phyloP scores from a whole-genome alignment of 2,113 vertebrate species.

The Zosterops japonicus region DNA sequence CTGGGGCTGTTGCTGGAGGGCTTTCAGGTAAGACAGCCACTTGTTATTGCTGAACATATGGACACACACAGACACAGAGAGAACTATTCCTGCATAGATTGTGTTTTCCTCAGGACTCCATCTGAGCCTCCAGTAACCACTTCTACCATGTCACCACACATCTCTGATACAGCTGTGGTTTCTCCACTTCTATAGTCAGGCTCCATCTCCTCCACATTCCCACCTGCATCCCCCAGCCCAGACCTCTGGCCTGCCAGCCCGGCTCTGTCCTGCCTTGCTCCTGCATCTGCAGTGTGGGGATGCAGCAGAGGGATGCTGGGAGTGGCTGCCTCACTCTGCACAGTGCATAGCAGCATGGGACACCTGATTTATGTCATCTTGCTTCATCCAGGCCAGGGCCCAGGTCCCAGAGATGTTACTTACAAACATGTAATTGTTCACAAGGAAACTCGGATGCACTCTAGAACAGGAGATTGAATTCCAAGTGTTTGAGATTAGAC shows the following conservation, averaged over 20 bases:
- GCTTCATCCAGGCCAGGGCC: background rate
- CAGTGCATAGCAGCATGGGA: fast-evolving
- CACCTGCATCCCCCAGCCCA: background rate
- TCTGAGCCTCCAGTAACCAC: background rate
- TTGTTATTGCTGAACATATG: background rate
- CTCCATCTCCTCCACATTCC: background rate
- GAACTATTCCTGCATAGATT: background rate
- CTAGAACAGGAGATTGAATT: background rate
- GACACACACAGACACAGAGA: background rate
- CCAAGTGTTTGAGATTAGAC: background rate
- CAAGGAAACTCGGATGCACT: background rate
- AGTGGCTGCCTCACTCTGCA: background rate
- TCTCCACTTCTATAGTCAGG: background rate
- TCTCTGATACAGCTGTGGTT: background rate
- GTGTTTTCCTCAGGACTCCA: background rate
- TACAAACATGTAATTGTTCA: background rate
- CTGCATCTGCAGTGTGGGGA: background rate
- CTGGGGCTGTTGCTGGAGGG: background rate
- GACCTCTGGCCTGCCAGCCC: background rate
- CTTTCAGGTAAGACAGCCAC: background rate
- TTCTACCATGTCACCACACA: fast-evolving
- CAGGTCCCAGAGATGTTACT: background rate
- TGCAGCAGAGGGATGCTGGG: background rate
- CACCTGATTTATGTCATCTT: background rate
- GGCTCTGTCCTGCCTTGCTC: background rate